Evolutionary conservation across 2,113 vertebrate genomes (phyloP).

Genomic region (Polypterus bichir): DNA sequence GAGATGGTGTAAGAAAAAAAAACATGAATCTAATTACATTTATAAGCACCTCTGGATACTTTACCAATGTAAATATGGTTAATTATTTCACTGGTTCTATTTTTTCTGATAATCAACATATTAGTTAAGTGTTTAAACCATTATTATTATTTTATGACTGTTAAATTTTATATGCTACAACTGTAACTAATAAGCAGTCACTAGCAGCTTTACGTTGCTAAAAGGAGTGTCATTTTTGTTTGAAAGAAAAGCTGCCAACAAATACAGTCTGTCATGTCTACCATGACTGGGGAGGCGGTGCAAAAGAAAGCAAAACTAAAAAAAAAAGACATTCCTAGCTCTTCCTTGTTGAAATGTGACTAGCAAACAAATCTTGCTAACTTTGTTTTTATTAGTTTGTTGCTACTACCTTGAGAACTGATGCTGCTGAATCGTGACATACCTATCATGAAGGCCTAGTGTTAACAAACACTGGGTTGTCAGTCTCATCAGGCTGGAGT

Average conservation of each 20-base stretch:
- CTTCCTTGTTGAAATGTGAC: conserved; percentile 12
- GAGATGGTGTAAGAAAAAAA: not conserved
- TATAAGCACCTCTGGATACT: not conserved
- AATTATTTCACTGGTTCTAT: not conserved
- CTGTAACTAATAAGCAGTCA: not conserved
- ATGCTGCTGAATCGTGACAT: conserved; percentile 24
- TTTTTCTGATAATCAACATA: not conserved
- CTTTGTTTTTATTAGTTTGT: conserved; percentile 3
- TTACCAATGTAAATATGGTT: not conserved
- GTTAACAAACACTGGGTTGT: conserved; percentile 47
- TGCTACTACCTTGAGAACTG: conserved; percentile 5
- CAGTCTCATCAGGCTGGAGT: conserved; percentile 44
- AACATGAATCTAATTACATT: not conserved
- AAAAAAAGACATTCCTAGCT: conserved; percentile 15
- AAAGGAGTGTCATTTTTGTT: not conserved
- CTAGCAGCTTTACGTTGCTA: not conserved
- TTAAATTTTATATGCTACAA: not conserved
- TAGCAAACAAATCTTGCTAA: conserved; percentile 9
- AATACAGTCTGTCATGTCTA: not conserved
- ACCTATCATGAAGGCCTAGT: conserved; percentile 33
- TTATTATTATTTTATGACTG: not conserved
- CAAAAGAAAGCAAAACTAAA: conserved; percentile 41
- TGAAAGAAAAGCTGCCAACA: not conserved
- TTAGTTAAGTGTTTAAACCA: not conserved
- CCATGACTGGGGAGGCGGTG: too few relatives aligned